Percentiles rank a stretch among this genome's conserved stretches.
These are phyloP conservation scores for Arion vulgaris DNA, from an alignment of 1,140 invertebrate species.

Conservation along the genomic window DNA sequence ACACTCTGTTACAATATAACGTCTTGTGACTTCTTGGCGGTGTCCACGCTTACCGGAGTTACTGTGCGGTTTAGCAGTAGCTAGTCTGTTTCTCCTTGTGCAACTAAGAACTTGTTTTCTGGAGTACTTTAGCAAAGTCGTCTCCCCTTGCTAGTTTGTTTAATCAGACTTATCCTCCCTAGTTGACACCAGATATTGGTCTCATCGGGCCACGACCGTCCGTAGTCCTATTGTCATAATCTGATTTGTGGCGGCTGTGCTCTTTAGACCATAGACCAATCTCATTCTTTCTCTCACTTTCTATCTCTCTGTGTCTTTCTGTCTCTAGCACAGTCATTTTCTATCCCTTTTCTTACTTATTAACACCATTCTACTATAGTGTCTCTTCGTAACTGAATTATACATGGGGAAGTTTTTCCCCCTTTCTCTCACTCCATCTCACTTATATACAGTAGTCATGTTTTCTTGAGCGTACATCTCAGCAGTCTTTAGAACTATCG, in stretches of 20 bases:
- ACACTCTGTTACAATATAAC: too few relatives aligned
- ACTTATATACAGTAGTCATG: too few relatives aligned
- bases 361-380: neutral
- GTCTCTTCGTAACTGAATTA: too few relatives aligned
- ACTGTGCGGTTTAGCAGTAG: too few relatives aligned
- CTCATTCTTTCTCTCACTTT: neutral
- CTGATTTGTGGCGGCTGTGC: neutral
- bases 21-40: too few relatives aligned
- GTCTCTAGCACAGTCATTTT: too few relatives aligned
- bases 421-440: too few relatives aligned
- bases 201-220: neutral
- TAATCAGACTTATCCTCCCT: slow-evolving; percentile 6
- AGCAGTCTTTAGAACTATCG: too few relatives aligned
- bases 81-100: too few relatives aligned
- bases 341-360: neutral
- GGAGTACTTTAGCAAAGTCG: neutral
- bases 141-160: neutral
- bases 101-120: neutral
- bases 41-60: too few relatives aligned
- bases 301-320: neutral
- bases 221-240: neutral
- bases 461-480: too few relatives aligned
- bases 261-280: neutral
- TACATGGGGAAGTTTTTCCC: too few relatives aligned
- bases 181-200: neutral